Base-by-base conservation (phyloP, 2,797 vertebrate species). In the Gymnoscopelus braueri region DNA sequence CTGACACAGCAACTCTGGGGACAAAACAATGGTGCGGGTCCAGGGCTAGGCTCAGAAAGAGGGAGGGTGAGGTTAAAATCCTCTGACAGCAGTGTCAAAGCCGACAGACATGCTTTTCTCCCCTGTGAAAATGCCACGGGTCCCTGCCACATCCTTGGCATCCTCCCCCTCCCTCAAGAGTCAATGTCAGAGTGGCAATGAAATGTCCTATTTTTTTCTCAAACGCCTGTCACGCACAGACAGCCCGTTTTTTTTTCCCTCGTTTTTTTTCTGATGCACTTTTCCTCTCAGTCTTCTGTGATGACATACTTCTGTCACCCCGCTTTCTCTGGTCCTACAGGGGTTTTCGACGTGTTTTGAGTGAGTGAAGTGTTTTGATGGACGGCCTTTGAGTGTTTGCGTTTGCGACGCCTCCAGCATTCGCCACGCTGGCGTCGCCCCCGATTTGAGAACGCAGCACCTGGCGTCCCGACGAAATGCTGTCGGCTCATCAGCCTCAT, bases 191-290 rank as follows among this genome's bases (percentile, higher is more conserved):
- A 57, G 44, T 78, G 85, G 81, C 75, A 75, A 77, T 74, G 77
- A 71, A 69, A 79, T 81, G 86, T 87, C 89, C 87, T 84, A 71
- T 63, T 65, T 61, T 74, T 79, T 81, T 10, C 39, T 81, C 75
- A 50, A 64, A 73, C 80, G 66, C 79, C 77, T 83, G 88, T 89
- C 89, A 78, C 77, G 89, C 87, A 87, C 77, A 80, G 84, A 74
- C 67, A 57, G 48, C 56, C 57, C 9, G 71, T 60, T 57, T 63
- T 57, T 61, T 80, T 3, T 7, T 1, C 39, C 39, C 39, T 10
- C 39, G 32, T 44, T 29, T 47, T 65, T 47, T 48, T 26, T 6
- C 26, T 29, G 7, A 39, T 65, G 63, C 19, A n/a, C 52, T 54
- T 64, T 57, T 19, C 32, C 60, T 24, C 48, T 53, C 24, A 26